phyloP scores from a whole-genome alignment of 1,140 invertebrate species.

The Rhagoletis zephyria region DNA sequence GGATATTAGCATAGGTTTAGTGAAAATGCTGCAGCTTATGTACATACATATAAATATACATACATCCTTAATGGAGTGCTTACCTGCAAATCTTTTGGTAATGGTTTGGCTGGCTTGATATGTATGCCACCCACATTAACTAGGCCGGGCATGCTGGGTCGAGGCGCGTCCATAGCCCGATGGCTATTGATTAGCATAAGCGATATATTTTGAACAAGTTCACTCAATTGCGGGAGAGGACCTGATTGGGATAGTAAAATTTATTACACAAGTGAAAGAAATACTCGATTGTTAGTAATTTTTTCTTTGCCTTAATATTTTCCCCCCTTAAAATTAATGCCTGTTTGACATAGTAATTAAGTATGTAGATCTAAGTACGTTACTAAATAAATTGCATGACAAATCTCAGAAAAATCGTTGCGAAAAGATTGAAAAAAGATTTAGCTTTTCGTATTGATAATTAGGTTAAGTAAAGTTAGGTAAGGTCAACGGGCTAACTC shows the following conservation, averaged over 20 bases:
- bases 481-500: too few relatives aligned
- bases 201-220: slow-evolving; percentile 75
- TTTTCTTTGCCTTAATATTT: too few relatives aligned
- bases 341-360: too few relatives aligned
- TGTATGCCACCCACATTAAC: slow-evolving; percentile 76
- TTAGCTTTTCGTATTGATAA: too few relatives aligned
- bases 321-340: too few relatives aligned
- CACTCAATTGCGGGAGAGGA: slow-evolving; percentile 70
- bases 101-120: slow-evolving; percentile 69
- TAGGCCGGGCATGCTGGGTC: slow-evolving; percentile 74
- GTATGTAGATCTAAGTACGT: too few relatives aligned
- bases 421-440: too few relatives aligned
- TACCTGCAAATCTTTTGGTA: slow-evolving; percentile 71
- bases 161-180: slow-evolving; percentile 72
- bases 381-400: too few relatives aligned
- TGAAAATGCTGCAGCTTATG: neutral
- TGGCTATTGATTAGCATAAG: slow-evolving; percentile 76
- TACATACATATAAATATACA: neutral
- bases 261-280: too few relatives aligned
- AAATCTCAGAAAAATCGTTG: too few relatives aligned
- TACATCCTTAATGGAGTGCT: neutral
- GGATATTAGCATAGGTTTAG: slow-evolving; percentile 3
- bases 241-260: slow-evolving; percentile 54
- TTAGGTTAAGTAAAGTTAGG: too few relatives aligned
- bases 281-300: too few relatives aligned